phyloP scores from a whole-genome alignment of 2,888 invertebrate genomes.

The Drosophila demipolita region DNA sequence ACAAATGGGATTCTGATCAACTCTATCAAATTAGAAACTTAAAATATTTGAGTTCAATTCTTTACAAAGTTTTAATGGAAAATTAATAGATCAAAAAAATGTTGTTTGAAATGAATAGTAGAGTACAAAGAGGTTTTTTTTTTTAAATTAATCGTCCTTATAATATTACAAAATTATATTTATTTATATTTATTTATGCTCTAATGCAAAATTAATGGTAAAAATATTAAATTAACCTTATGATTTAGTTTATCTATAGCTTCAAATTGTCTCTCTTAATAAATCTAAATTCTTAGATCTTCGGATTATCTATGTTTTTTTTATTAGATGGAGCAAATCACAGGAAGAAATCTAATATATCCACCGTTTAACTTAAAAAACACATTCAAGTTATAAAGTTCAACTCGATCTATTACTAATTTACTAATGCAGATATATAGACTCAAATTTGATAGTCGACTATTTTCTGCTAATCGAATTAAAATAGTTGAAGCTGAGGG shows the following conservation, averaged over 20 bases:
- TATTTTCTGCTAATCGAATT: not conserved
- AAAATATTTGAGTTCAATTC: not conserved
- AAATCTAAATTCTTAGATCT: not conserved
- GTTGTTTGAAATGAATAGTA: not conserved
- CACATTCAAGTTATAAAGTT: too few relatives aligned
- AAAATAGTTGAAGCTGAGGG: not conserved
- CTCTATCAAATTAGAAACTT: not conserved
- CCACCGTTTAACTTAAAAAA: not conserved
- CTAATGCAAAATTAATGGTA: not conserved
- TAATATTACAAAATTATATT: too few relatives aligned
- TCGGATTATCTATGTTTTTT: not conserved
- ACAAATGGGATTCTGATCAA: not conserved
- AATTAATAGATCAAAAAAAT: not conserved
- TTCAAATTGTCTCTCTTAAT: too few relatives aligned
- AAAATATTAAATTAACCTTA: not conserved
- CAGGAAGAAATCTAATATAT: not conserved
- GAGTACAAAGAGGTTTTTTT: too few relatives aligned
- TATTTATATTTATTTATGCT: not conserved
- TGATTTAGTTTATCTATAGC: rapidly evolving
- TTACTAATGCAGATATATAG: not conserved
- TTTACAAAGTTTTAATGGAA: not conserved
- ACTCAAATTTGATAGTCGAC: not conserved
- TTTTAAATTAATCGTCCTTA: too few relatives aligned
- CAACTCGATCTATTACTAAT: not conserved
- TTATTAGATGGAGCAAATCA: rapidly evolving